A percentile compares a stretch with the other conserved stretches of the same genome.
These are phyloP conservation scores for Grallaria varia DNA, from an alignment of 2,113 vertebrate species.

Conservation along the genomic window DNA sequence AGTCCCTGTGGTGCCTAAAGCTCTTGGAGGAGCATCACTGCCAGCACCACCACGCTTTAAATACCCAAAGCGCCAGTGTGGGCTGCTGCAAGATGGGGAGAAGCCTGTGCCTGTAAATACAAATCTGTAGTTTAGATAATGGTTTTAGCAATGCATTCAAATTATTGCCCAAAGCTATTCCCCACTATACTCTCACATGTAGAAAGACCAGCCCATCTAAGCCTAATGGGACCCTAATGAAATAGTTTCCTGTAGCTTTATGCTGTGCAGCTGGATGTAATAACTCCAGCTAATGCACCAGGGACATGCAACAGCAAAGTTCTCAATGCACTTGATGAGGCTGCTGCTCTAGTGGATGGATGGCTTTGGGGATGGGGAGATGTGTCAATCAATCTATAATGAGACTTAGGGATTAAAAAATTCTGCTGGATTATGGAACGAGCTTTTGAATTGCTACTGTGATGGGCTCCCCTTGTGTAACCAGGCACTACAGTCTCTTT, in stretches of 20 bases:
- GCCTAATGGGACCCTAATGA: not conserved
- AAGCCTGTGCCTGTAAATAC: not conserved
- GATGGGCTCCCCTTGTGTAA: not conserved
- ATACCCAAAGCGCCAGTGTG: fast-evolving
- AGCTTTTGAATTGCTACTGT: not conserved
- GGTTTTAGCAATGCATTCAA: not conserved
- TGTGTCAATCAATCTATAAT: not conserved
- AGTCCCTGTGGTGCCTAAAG: not conserved
- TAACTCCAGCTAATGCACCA: not conserved
- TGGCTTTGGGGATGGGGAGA: not conserved
- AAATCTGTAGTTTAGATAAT: not conserved
- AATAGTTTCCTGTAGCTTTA: constrained; percentile 1
- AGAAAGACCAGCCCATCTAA: not conserved
- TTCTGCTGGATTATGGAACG: not conserved
- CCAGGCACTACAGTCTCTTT: not conserved
- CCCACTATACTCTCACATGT: not conserved
- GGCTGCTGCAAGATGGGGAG: not conserved
- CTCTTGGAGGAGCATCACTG: not conserved
- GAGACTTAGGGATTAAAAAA: not conserved
- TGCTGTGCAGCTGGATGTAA: not conserved
- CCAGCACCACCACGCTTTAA: not conserved
- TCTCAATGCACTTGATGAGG: not conserved
- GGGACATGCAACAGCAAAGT: not conserved
- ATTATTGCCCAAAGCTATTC: not conserved
- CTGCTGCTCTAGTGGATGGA: not conserved